phyloP scores from a whole-genome alignment of 1,140 invertebrate species.

The Drosophila kurseongensis region DNA sequence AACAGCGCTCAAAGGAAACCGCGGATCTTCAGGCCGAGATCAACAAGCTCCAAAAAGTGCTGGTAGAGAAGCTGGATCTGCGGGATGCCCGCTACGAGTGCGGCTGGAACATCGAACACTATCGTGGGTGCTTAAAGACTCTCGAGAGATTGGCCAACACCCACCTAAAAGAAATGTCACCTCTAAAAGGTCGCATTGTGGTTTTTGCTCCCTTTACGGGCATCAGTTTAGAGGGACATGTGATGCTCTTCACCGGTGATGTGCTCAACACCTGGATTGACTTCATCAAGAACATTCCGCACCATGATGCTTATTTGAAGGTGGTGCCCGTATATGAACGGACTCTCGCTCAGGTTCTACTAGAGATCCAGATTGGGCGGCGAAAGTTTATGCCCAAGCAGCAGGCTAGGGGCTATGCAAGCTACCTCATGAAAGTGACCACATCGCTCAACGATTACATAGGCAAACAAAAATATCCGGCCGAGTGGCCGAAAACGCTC shows the following conservation, averaged over 20 bases:
- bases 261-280: constrained; percentile 96
- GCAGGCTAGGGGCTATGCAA: constrained; percentile 92
- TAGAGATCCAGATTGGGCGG: constrained; percentile 92
- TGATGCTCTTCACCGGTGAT: constrained; percentile 95
- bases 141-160: constrained; percentile 89
- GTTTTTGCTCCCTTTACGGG: constrained; percentile 95
- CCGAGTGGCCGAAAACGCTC: constrained; percentile 89
- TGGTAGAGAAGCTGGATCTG: constrained; percentile 87
- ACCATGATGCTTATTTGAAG: constrained; percentile 89
- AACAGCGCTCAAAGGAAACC: constrained; percentile 87
- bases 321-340: constrained; percentile 93
- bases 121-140: constrained; percentile 92
- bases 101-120: constrained; percentile 95
- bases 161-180: constrained; percentile 88
- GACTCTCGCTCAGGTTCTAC: constrained; percentile 91
- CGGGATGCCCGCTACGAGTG: constrained; percentile 90
- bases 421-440: constrained; percentile 91
- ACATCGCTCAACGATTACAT: constrained; percentile 93
- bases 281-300: constrained; percentile 92
- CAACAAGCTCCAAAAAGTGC: constrained; percentile 86
- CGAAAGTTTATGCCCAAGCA: constrained; percentile 96
- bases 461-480: constrained; percentile 88
- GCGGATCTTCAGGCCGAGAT: constrained; percentile 89
- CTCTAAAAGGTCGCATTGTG: constrained; percentile 89
- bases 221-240: constrained; percentile 93